These are phyloP conservation scores for Campylomormyrus numenius DNA, from an alignment of 2,113 vertebrate genomes.

Conservation along the genomic window DNA sequence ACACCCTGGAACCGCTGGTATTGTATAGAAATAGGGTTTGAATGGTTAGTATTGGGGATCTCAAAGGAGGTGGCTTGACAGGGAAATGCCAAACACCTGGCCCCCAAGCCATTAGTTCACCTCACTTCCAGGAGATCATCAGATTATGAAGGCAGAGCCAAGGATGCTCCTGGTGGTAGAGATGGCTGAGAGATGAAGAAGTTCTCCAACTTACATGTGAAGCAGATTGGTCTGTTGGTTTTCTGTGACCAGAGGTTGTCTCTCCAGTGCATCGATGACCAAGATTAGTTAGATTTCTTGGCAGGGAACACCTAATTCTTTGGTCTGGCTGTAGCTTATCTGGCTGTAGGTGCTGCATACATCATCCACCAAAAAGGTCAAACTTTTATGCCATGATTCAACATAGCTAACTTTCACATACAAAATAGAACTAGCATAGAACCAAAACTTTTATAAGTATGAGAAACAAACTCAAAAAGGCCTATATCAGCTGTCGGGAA, in stretches of 20 bases:
- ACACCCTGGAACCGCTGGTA: background rate
- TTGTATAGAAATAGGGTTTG: background rate
- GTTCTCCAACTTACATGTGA: background rate
- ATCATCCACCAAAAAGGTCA: background rate
- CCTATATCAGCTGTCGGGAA: background rate
- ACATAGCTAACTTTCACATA: too few species aligned
- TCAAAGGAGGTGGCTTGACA: background rate
- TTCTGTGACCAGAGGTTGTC: background rate
- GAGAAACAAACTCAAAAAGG: background rate
- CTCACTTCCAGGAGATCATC: background rate
- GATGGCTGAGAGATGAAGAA: background rate
- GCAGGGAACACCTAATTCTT: background rate
- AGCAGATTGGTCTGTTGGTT: background rate
- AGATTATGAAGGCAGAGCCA: background rate
- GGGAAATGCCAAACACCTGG: background rate
- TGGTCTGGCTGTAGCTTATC: background rate
- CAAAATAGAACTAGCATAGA: background rate
- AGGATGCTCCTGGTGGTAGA: background rate
- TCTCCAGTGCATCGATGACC: background rate
- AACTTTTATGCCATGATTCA: background rate
- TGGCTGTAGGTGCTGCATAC: background rate
- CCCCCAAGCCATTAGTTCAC: background rate
- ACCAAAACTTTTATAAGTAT: background rate
- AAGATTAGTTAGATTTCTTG: background rate
- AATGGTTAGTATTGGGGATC: background rate